phyloP scores from a whole-genome alignment of 2,797 vertebrate species.

The Darevskia nairensis region DNA sequence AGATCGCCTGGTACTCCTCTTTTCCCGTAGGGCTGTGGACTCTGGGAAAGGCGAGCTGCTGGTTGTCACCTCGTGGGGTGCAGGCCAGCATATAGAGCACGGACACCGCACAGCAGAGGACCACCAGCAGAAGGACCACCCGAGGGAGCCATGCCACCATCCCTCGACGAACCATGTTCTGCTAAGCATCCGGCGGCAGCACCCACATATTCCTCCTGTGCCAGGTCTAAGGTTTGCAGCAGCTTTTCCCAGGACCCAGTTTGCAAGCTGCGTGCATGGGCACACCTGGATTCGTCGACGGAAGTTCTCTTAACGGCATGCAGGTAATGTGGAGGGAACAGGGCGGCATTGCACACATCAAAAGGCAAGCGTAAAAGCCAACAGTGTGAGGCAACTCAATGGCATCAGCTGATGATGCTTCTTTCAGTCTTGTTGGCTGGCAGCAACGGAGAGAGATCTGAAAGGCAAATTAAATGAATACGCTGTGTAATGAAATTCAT shows the following conservation, averaged over 20 bases:
- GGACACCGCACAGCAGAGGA: slow-evolving; percentile 89
- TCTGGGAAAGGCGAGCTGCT: slow-evolving; percentile 81
- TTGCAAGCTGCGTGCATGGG: slow-evolving; percentile 29
- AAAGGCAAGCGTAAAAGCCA: slow-evolving; percentile 33
- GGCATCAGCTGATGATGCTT: slow-evolving; percentile 7
- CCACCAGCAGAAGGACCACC: slow-evolving; percentile 83
- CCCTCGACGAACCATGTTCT: slow-evolving; percentile 89
- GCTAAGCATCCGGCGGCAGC: slow-evolving; percentile 47
- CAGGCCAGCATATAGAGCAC: slow-evolving; percentile 94
- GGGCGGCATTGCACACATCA: neutral
- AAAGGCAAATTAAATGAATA: slow-evolving; percentile 50
- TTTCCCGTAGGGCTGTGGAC: slow-evolving; percentile 76
- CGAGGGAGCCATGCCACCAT: slow-evolving; percentile 88
- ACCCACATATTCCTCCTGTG: slow-evolving; percentile 14
- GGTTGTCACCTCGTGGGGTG: slow-evolving; percentile 85
- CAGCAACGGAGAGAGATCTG: slow-evolving; percentile 54
- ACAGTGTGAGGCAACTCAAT: neutral
- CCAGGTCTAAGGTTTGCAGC: slow-evolving; percentile 34
- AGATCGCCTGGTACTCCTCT: slow-evolving; percentile 86
- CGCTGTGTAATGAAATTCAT: neutral
- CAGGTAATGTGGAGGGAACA: neutral
- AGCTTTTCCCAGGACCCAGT: neutral
- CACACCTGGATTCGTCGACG: slow-evolving; percentile 18
- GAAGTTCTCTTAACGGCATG: slow-evolving; percentile 26
- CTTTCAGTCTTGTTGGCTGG: slow-evolving; percentile 8